A percentile compares a stretch with the other conserved stretches of the same genome.
These are phyloP conservation scores for Amphipoea lucens DNA, from an alignment of 2,888 invertebrate species.

Conservation along the genomic window DNA sequence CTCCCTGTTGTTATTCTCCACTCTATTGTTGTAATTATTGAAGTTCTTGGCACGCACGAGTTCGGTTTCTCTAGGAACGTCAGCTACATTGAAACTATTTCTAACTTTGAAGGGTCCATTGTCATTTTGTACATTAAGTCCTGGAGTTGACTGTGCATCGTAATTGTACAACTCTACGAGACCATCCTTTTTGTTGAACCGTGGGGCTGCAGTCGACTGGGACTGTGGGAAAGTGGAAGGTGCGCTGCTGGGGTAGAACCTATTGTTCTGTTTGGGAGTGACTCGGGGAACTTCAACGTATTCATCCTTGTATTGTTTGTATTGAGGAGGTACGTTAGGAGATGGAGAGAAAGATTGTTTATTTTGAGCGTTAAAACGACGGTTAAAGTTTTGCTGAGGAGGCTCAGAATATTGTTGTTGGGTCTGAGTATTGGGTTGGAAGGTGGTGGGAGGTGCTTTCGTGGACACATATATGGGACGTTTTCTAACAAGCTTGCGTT, in stretches of 20 bases:
- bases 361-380: constrained; percentile 72
- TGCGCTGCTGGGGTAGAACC: constrained; percentile 76
- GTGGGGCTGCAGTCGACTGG: constrained; percentile 74
- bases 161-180: constrained; percentile 86
- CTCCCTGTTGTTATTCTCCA: constrained; percentile 53
- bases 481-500: constrained; percentile 85
- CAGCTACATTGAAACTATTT: constrained; percentile 83
- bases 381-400: constrained; percentile 73
- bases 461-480: constrained; percentile 82
- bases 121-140: constrained; percentile 77
- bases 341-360: constrained; percentile 70
- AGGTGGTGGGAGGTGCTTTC: constrained; percentile 76
- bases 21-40: constrained; percentile 67
- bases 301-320: constrained; percentile 83
- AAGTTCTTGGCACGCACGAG: constrained; percentile 76
- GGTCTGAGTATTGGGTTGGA: constrained; percentile 72
- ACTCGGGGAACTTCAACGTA: constrained; percentile 87
- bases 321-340: constrained; percentile 83
- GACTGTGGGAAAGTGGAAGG: constrained; percentile 78
- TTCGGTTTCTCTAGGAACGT: constrained; percentile 77
- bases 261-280: constrained; percentile 80
- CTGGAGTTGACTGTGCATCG: constrained; percentile 84
- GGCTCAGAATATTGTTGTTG: constrained; percentile 74
- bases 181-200: constrained; percentile 85
- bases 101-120: constrained; percentile 81